phyloP scores from a whole-genome alignment of 2,113 vertebrate genomes.

The Anguilla japonica region DNA sequence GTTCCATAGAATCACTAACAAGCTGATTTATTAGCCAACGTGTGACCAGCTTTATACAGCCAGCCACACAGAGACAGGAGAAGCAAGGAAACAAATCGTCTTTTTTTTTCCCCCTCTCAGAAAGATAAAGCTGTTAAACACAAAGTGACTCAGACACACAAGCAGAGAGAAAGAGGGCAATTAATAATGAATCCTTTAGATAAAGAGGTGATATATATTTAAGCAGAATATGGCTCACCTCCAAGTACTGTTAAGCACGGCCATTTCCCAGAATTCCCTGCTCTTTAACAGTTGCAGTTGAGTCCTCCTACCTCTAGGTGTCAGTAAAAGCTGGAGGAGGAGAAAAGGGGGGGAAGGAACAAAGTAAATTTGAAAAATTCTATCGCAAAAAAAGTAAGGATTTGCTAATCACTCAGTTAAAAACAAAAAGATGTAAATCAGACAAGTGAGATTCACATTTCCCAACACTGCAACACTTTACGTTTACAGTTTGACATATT shows the following conservation, averaged over 20 bases:
- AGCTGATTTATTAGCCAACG: too few species aligned
- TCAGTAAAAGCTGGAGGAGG: neutral
- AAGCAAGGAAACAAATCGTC: neutral
- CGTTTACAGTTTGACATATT: too few species aligned
- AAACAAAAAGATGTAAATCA: too few species aligned
- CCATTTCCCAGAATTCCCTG: neutral
- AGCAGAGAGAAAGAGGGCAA: neutral
- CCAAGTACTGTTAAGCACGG: neutral
- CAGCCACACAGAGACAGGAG: neutral
- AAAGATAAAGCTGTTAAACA: conserved; percentile 6
- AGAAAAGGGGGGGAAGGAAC: neutral
- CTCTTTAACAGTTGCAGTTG: neutral
- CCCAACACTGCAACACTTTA: too few species aligned
- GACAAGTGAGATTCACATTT: too few species aligned
- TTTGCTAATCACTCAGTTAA: neutral
- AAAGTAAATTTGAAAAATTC: neutral
- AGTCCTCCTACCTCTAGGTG: neutral
- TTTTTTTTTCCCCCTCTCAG: too few species aligned
- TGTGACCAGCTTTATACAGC: neutral
- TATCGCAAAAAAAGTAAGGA: too few species aligned
- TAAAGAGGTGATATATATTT: neutral
- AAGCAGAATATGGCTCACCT: neutral
- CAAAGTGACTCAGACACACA: conserved; percentile 14
- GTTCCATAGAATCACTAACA: neutral
- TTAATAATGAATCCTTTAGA: conserved; percentile 2